Base-by-base conservation (phyloP, 2,113 vertebrate genomes). In the Oophaga pumilio region DNA sequence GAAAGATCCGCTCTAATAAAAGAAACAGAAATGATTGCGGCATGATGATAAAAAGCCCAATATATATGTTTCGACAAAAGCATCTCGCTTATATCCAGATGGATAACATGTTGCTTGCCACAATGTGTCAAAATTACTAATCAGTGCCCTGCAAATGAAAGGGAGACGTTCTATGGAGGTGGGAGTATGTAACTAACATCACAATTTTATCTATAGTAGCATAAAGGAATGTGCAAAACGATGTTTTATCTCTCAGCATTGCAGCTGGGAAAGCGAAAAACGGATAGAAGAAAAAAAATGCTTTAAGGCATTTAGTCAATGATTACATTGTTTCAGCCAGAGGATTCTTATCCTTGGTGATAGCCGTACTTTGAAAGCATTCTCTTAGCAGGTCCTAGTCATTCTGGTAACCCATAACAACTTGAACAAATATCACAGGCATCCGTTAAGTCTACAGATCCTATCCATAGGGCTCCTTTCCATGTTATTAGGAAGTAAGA, bases 381-480 rank as follows among this genome's bases (percentile, higher is more conserved):
- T 79, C 62, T 56, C 62, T 79, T n/a, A 53, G 85, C 74, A 56
- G 43, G 43, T 68, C 57, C 20, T 53, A 78, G 17, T 53, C 18
- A 56, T 79, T 79, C 28, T 20, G 50, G 85, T 86, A 86, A 80
- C 85, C 76, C 85, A n/a, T 71, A 86, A 86, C 76, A 71, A 86
- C 85, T 86, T 86, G 76, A 64, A 26, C 76, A 86, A 86, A 86
- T 71, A 80, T 86, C 76, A 80, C 76, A 68, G 76, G 59, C 76
- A 71, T 71, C 26, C 76, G 20, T 57, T 49, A 79, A 28, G 76
- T 80, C 57, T 80, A 86, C 85, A 80, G 52, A 80, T 79, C 76
- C 76, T 86, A 80, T 57, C 62, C 24, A 43, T 9, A 69, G 17
- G 49, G 76, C 76, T 69, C 85, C n/a, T 68, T 66, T n/a, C 76